Evolutionary conservation across 2,888 invertebrate genomes (phyloP).

Genomic region (Hirtodrosophila cameraria): DNA sequence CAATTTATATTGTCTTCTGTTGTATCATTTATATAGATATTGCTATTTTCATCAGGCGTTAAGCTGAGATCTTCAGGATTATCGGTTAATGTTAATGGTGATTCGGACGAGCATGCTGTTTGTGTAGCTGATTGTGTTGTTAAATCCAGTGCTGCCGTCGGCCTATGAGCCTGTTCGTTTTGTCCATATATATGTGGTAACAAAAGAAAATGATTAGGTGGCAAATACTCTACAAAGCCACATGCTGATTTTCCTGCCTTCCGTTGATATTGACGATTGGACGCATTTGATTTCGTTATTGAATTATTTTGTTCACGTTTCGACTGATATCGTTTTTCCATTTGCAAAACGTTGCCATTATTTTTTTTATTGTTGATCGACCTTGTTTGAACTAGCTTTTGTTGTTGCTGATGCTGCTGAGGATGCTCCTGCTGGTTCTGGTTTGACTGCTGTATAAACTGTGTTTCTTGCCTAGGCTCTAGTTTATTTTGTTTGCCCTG

Average conservation of each 20-base stretch:
- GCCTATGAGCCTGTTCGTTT: conserved; percentile 4
- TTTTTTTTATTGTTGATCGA: background rate
- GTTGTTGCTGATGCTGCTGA: no score
- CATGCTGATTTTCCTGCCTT: conserved; percentile 25
- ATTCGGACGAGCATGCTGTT: background rate
- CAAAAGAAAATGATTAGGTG: conserved; percentile 44
- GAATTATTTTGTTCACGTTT: background rate
- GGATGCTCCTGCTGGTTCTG: no score
- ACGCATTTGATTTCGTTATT: background rate
- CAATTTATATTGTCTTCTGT: no score
- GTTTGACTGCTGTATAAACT: no score
- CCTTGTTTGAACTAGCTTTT: background rate
- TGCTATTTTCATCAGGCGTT: no score
- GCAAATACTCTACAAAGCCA: conserved; percentile 26
- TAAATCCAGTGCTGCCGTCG: conserved; percentile 23
- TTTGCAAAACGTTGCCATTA: background rate
- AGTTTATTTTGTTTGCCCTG: no score
- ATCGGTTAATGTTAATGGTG: background rate
- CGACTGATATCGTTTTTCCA: background rate
- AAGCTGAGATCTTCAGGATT: background rate
- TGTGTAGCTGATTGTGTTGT: no score
- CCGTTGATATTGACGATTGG: background rate
- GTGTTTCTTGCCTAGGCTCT: no score
- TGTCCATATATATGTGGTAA: conserved; percentile 29
- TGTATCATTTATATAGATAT: no score